These are phyloP conservation scores for Oedothorax gibbosus DNA, from an alignment of 1,140 invertebrate genomes.

Conservation along the genomic window DNA sequence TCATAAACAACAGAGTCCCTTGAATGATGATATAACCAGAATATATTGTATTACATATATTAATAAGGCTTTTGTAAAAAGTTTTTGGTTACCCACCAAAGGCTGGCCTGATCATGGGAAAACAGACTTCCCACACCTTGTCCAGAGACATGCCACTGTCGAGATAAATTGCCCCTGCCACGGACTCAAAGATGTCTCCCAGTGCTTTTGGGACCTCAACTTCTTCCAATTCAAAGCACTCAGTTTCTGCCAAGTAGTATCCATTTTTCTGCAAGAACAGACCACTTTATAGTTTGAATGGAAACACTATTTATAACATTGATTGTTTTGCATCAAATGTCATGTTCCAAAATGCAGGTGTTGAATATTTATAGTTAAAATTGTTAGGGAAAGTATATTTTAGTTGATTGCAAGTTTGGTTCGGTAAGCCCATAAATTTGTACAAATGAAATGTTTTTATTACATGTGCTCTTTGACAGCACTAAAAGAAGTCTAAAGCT, in stretches of 20 bases:
- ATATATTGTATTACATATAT: background rate
- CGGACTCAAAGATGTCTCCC: conserved; percentile 93
- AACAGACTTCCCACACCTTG: conserved; percentile 86
- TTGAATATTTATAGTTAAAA: too few species aligned
- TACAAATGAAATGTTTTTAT: too few species aligned
- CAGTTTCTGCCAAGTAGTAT: conserved; percentile 61
- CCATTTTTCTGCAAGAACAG: conserved; percentile 10
- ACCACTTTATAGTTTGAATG: background rate
- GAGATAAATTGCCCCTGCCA: conserved; percentile 91
- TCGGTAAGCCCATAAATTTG: too few species aligned
- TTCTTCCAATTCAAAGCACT: conserved; percentile 76
- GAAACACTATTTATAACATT: background rate
- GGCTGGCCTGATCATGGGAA: conserved; percentile 72
- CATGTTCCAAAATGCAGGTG: too few species aligned
- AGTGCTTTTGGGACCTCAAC: conserved; percentile 93
- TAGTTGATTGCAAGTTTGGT: too few species aligned
- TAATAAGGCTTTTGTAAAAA: background rate
- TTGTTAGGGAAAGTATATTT: too few species aligned
- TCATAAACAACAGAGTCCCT: too few species aligned
- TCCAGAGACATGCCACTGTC: conserved; percentile 84
- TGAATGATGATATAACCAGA: too few species aligned
- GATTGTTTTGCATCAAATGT: background rate
- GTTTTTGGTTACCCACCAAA: conserved; percentile 68
- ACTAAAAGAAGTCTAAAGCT: too few species aligned
- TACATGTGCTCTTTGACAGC: too few species aligned